Conservation (phyloP, 2,797 vertebrate species). For the Cyprinodon diabolis region DNA sequence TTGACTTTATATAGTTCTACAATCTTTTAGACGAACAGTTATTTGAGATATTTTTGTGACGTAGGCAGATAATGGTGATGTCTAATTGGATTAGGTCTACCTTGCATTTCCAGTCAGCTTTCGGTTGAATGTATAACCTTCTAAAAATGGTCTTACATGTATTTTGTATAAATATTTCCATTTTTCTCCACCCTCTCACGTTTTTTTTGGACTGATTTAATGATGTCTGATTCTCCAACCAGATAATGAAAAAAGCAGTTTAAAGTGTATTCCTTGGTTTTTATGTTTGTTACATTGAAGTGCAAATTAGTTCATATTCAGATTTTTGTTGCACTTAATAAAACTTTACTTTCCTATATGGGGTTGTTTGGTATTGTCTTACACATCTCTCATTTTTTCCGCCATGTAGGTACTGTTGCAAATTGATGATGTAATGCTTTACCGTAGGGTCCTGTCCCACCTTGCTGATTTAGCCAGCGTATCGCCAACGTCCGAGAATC, state of each 20-base stretch:
- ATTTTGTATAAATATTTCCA: not conserved
- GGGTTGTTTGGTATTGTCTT: slow-evolving; percentile 3
- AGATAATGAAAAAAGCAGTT: not conserved
- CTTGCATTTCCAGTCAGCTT: not conserved
- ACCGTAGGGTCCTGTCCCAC: too few relatives aligned
- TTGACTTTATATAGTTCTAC: too few relatives aligned
- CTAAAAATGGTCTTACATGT: not conserved
- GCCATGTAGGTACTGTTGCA: too few relatives aligned
- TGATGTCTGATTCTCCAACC: not conserved
- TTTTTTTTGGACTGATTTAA: not conserved
- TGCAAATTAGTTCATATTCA: not conserved
- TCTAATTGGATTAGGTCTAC: not conserved
- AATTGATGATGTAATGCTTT: too few relatives aligned
- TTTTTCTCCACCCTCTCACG: not conserved
- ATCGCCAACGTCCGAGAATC: too few relatives aligned
- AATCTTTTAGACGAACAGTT: too few relatives aligned
- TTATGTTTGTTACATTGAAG: not conserved
- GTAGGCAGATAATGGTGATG: not conserved
- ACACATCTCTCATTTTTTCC: slow-evolving; percentile 20
- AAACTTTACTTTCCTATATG: not conserved
- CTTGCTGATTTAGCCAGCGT: too few relatives aligned
- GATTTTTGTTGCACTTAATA: not conserved
- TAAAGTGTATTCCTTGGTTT: not conserved
- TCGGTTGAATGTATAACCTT: not conserved
- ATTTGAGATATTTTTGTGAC: too few relatives aligned